Conservation (phyloP, 2,888 invertebrate genomes). For the Cerastis rubricosa region DNA sequence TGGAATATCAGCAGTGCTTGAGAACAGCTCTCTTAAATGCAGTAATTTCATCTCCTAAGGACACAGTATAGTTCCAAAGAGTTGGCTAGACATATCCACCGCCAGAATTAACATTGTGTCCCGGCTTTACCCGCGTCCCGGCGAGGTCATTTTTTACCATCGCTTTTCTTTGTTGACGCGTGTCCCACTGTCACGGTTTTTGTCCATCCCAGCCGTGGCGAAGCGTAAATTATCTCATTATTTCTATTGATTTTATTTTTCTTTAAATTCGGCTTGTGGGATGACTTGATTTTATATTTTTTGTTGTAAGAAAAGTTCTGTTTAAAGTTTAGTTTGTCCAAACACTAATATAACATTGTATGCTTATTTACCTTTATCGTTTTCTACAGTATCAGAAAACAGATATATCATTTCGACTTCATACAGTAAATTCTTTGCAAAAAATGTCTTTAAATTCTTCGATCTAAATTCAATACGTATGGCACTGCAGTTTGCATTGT, state of each 20-base stretch:
- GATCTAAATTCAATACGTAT: constrained; percentile 38
- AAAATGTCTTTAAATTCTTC: constrained; percentile 11
- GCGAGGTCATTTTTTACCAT: constrained; percentile 58
- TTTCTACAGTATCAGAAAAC: not conserved
- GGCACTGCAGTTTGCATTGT: constrained; percentile 38
- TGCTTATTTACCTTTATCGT: not conserved
- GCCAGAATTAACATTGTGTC: constrained; percentile 52
- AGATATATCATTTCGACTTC: not conserved
- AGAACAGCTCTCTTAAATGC: not conserved
- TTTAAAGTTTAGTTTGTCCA: constrained; percentile 15
- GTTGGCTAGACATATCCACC: not conserved
- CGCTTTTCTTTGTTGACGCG: constrained; percentile 82
- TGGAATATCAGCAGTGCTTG: not conserved
- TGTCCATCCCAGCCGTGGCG: constrained; percentile 78
- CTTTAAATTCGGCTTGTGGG: constrained; percentile 64
- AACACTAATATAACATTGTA: constrained; percentile 3
- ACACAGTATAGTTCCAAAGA: too few relatives aligned
- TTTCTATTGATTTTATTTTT: constrained; percentile 79
- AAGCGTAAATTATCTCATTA: constrained; percentile 83
- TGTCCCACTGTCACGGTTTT: constrained; percentile 82
- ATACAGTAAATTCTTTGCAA: constrained; percentile 12
- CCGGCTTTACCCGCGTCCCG: constrained; percentile 43
- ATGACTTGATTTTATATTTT: constrained; percentile 56
- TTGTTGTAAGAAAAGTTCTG: constrained; percentile 43
- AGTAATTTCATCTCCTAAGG: not conserved